phyloP scores from a whole-genome alignment of 2,113 vertebrate species.

The Pseudorasbora parva region DNA sequence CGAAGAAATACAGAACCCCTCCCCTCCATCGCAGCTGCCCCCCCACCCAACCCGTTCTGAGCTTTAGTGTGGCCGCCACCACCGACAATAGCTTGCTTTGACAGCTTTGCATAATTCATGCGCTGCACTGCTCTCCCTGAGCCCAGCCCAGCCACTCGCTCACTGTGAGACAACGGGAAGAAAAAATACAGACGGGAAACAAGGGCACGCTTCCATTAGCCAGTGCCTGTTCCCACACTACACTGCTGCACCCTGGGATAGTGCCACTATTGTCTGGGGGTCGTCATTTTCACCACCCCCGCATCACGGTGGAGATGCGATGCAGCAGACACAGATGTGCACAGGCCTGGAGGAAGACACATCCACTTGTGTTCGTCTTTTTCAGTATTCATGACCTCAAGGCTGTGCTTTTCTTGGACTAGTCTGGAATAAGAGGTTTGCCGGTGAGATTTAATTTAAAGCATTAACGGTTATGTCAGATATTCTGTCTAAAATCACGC shows the following conservation, averaged over 20 bases:
- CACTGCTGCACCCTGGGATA: conserved; percentile 63
- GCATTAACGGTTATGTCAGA: conserved; percentile 15
- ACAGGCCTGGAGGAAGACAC: conserved; percentile 27
- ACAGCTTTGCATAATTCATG: conserved; percentile 92
- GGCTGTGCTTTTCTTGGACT: conserved; percentile 18
- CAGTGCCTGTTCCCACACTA: conserved; percentile 80
- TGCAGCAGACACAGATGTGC: conserved; percentile 35
- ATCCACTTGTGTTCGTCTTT: conserved; percentile 32
- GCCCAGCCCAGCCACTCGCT: conserved; percentile 43
- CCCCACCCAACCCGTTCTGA: conserved; percentile 17
- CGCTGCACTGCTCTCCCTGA: conserved; percentile 57
- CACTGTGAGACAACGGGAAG: conserved; percentile 33
- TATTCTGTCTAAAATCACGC: background rate
- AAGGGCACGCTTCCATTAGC: conserved; percentile 81
- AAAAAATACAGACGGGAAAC: conserved; percentile 70
- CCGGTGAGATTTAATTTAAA: conserved; percentile 5
- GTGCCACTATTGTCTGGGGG: conserved; percentile 38
- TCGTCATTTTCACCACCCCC: conserved; percentile 30
- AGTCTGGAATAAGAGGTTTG: background rate
- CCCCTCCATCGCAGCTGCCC: background rate
- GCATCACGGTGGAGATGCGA: conserved; percentile 5
- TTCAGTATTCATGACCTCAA: conserved; percentile 44
- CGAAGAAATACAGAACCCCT: conserved; percentile 22
- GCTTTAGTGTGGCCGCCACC: conserved; percentile 68
- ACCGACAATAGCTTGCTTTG: conserved; percentile 85